Conservation (phyloP, 2,113 vertebrate species). For the Chionomys nivalis region DNA sequence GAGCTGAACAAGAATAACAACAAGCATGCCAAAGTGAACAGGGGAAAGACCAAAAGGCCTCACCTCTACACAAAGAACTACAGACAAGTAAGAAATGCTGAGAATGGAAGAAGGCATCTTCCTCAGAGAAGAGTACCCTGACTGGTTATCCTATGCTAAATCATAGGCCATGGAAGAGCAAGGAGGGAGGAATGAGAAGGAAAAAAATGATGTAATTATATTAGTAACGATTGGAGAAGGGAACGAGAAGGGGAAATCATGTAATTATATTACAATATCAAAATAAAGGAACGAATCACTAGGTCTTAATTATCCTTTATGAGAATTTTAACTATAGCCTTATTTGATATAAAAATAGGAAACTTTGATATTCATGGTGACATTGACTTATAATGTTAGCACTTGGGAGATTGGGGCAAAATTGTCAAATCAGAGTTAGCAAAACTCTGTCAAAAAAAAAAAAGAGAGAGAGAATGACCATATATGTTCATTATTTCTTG, state of each 20-base stretch:
- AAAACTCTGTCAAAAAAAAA: neutral
- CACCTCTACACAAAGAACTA: neutral
- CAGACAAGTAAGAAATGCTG: neutral
- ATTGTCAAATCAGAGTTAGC: neutral
- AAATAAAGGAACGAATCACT: neutral
- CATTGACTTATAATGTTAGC: neutral
- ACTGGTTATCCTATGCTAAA: neutral
- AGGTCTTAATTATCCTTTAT: neutral
- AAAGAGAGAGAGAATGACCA: neutral
- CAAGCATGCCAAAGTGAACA: neutral
- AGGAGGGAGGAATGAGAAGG: neutral
- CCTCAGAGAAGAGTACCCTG: neutral
- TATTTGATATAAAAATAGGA: neutral
- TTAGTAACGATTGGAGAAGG: neutral
- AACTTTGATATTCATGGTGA: too few relatives aligned
- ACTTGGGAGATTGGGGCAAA: neutral
- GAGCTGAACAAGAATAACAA: too few relatives aligned
- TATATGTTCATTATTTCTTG: neutral
- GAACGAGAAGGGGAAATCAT: neutral
- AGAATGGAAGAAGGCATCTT: neutral
- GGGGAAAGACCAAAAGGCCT: neutral
- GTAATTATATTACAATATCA: neutral
- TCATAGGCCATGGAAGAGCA: neutral
- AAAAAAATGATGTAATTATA: neutral
- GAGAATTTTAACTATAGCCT: neutral